These are phyloP conservation scores for Gambusia affinis DNA, from an alignment of 2,113 vertebrate genomes.

Conservation along the genomic window DNA sequence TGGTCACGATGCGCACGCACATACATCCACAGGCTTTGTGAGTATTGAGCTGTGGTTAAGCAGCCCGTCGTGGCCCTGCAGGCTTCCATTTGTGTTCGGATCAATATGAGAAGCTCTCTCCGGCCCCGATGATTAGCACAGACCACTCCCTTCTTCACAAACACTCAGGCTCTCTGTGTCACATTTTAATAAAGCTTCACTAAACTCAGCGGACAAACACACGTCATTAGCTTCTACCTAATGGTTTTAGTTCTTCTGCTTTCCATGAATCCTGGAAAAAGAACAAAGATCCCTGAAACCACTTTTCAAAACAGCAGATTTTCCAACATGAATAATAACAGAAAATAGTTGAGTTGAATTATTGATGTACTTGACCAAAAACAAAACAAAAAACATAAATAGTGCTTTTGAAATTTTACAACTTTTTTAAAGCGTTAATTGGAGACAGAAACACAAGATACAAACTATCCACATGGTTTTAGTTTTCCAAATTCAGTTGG, in stretches of 20 bases:
- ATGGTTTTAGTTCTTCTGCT: background rate
- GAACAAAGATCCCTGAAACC: background rate
- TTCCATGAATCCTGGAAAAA: background rate
- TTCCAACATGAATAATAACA: background rate
- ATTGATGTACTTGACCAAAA: background rate
- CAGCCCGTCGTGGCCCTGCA: slow-evolving; percentile 45
- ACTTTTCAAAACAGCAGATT: background rate
- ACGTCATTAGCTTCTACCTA: background rate
- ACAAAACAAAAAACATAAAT: background rate
- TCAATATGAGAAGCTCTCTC: slow-evolving; percentile 66
- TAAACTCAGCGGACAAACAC: background rate
- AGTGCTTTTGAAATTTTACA: background rate
- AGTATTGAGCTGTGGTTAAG: slow-evolving; percentile 73
- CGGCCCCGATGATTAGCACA: slow-evolving; percentile 46
- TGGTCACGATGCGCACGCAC: slow-evolving; percentile 15
- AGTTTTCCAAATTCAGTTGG: too few relatives aligned
- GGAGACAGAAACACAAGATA: background rate
- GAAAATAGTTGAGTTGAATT: background rate
- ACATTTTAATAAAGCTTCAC: background rate
- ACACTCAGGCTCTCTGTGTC: background rate
- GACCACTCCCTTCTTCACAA: slow-evolving; percentile 47
- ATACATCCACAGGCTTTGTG: slow-evolving; percentile 22
- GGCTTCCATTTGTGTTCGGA: slow-evolving; percentile 61
- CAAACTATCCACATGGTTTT: background rate
- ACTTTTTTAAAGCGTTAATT: background rate